Base-by-base conservation (phyloP, 1,140 invertebrate species). In the Hetaerina americana region DNA sequence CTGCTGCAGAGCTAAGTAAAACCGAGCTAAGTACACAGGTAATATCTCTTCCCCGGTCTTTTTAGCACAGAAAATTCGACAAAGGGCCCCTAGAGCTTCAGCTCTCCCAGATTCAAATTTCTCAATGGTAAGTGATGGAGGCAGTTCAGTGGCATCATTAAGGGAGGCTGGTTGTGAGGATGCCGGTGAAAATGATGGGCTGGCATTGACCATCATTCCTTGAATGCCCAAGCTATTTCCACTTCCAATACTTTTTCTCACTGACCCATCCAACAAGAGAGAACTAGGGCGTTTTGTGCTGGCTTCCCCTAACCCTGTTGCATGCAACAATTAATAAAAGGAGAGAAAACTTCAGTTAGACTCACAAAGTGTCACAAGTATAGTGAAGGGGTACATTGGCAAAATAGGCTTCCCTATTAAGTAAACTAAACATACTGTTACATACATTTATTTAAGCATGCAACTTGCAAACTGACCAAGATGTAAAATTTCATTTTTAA, bases 21-120 rank as follows among this genome's bases (percentile, higher is more conserved):
- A 98, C 73, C 96, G 85, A 0, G 96, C 93, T 75, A 98, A 85
- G 82, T 99, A 99, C 1, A 95, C 90, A 2, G 95, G 92, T 22
- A 96, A 83, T 73, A 99, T 95, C 78, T 95, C 90, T 83, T 99
- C 97, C 29, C 92, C 92, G 18, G 95, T 96, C 82, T 96, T 96
- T 80, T 98, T 97, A 0, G 96, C 90, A 81, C 95, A 98, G 78
- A 99, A 93, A 76, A 99, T 95, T 77, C 96, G 86, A 82, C 95
- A 98, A 5, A 99, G 81, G 5, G 96, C 90, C 0, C 95, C 97
- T 74, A 98, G 86, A 2, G 97, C 97, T 82, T 98, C 96, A 0
- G 97, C 96, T 75, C 93, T 85, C 1, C 97, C 97, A 75, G 88
- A 86, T 78, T 92, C 89, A 77, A 89, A 91, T 75, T 88, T 87